A percentile compares a stretch with the other conserved stretches of the same genome.
phyloP scores from a whole-genome alignment of 2,888 invertebrate species.

The Apantesis nais region DNA sequence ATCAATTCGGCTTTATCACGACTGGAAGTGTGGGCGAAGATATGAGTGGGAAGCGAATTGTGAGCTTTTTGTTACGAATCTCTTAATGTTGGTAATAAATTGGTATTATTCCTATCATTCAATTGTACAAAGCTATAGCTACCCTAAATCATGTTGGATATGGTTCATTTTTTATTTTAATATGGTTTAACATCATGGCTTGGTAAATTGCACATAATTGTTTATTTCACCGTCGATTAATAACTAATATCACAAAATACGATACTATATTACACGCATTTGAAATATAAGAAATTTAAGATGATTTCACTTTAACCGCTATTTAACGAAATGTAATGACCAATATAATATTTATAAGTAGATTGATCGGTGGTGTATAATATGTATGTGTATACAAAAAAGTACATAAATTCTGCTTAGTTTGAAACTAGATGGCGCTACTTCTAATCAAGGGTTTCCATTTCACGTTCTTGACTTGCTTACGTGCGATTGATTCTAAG shows the following conservation, averaged over 20 bases:
- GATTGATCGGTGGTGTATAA: too few relatives aligned
- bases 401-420: too few relatives aligned
- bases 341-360: too few relatives aligned
- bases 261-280: too few relatives aligned
- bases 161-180: background rate
- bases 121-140: background rate
- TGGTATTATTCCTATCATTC: background rate
- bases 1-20: constrained; percentile 81
- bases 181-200: background rate
- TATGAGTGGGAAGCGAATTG: constrained; percentile 29
- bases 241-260: background rate
- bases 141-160: too few relatives aligned
- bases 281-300: too few relatives aligned
- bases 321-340: background rate
- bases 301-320: background rate
- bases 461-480: background rate
- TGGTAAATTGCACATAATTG: background rate
- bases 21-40: constrained; percentile 51
- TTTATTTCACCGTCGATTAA: background rate
- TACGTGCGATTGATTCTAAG: background rate
- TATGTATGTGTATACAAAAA: too few relatives aligned
- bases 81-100: background rate
- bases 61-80: background rate
- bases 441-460: background rate
- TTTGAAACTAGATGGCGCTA: too few relatives aligned